A percentile compares a stretch with the other conserved stretches of the same genome.
Evolutionary conservation across 2,888 invertebrate species (phyloP).

Genomic region (Tinea semifulvella): DNA sequence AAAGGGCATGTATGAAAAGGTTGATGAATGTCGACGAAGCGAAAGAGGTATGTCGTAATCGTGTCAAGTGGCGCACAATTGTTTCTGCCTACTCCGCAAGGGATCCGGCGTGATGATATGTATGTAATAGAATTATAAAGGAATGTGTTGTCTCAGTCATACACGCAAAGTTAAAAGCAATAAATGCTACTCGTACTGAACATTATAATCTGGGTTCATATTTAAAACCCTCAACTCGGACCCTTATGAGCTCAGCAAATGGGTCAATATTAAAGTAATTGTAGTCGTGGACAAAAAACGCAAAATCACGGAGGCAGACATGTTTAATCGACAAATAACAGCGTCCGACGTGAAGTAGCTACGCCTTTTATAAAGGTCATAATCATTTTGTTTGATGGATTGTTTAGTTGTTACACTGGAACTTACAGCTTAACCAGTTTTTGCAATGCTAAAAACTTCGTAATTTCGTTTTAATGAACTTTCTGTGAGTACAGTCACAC

Average conservation of each 20-base stretch:
- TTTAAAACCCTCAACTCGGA: too few relatives aligned
- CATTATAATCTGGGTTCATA: too few relatives aligned
- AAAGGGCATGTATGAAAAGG: too few relatives aligned
- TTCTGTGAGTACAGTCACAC: not conserved
- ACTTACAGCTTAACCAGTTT: slow-evolving; percentile 10
- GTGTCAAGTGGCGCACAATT: too few relatives aligned
- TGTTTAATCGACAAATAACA: slow-evolving; percentile 23
- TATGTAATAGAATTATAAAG: too few relatives aligned
- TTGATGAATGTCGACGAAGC: too few relatives aligned
- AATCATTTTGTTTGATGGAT: slow-evolving; percentile 23
- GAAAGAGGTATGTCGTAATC: too few relatives aligned
- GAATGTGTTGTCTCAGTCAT: too few relatives aligned
- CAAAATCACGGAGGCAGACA: slow-evolving; percentile 15
- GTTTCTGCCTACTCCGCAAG: too few relatives aligned
- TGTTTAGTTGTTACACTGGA: slow-evolving; percentile 13
- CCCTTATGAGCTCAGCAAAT: slow-evolving; percentile 17
- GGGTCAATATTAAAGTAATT: slow-evolving; percentile 21
- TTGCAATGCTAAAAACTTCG: not conserved
- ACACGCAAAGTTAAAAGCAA: too few relatives aligned
- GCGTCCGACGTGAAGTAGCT: slow-evolving; percentile 14
- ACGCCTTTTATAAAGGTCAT: slow-evolving; percentile 13
- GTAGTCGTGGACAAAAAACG: slow-evolving; percentile 19
- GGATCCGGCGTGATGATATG: too few relatives aligned
- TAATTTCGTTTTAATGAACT: slow-evolving; percentile 4
- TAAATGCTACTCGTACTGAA: too few relatives aligned